These are phyloP conservation scores for Clamator glandarius DNA, from an alignment of 2,797 vertebrate species.

Conservation along the genomic window DNA sequence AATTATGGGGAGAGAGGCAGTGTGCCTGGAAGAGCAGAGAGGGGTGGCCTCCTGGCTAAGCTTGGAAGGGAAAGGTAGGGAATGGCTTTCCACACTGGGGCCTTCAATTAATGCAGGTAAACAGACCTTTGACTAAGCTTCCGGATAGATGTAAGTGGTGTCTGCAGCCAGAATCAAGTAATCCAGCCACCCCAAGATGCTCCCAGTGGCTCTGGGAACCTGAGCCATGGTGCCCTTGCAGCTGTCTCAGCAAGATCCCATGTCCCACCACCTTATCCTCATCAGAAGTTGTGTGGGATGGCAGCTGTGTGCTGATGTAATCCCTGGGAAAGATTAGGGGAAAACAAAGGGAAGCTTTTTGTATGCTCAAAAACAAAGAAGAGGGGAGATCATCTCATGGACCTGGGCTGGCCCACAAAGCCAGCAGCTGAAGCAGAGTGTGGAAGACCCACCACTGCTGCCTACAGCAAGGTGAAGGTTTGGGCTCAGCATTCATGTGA, in stretches of 20 bases:
- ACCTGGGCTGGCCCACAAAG: not conserved
- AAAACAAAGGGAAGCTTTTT: not conserved
- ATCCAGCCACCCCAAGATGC: not conserved
- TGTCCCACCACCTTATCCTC: not conserved
- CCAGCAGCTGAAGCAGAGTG: not conserved
- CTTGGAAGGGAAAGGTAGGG: not conserved
- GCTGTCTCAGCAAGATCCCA: not conserved
- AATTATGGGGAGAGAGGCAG: not conserved
- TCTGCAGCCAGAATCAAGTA: not conserved
- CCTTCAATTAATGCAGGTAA: not conserved
- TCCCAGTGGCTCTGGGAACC: not conserved
- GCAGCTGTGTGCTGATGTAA: not conserved
- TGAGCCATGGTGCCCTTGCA: not conserved
- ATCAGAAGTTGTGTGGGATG: not conserved
- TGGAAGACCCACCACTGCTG: rapidly evolving
- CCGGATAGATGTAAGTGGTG: not conserved
- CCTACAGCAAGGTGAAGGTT: not conserved
- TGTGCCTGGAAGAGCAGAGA: not conserved
- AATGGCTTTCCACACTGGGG: not conserved
- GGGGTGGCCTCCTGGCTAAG: not conserved
- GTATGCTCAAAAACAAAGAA: not conserved
- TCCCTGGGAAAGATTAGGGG: not conserved
- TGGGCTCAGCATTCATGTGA: not conserved
- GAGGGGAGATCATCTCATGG: not conserved
- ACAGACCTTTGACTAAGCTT: not conserved